phyloP scores from a whole-genome alignment of 2,888 invertebrate genomes.

The Lysandra coridon region DNA sequence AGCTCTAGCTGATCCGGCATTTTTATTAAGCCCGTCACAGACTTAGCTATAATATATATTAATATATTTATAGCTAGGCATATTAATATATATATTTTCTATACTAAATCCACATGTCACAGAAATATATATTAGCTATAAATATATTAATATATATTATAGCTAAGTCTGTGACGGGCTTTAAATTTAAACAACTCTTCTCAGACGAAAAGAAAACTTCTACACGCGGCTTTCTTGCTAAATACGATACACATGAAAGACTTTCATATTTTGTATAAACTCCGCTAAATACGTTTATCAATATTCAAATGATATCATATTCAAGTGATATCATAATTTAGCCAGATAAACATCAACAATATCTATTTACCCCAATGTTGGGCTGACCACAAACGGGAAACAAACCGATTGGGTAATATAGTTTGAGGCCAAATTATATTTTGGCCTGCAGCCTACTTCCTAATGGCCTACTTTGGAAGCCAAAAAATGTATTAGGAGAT shows the following conservation, averaged over 20 bases:
- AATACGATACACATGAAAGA: background rate
- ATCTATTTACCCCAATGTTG: slow-evolving; percentile 36
- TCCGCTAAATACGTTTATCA: background rate
- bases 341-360: slow-evolving; percentile 59
- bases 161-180: no score
- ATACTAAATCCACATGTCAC: no score
- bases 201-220: no score
- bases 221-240: background rate
- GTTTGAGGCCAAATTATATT: slow-evolving; percentile 26
- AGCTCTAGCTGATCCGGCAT: no score
- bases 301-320: background rate
- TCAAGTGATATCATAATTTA: slow-evolving; percentile 39
- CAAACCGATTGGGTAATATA: slow-evolving; percentile 14
- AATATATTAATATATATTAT: no score
- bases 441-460: slow-evolving; percentile 15
- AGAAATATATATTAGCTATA: no score
- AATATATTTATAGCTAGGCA: no score
- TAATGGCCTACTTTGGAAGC: slow-evolving; percentile 21
- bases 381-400: slow-evolving; percentile 10
- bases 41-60: no score
- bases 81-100: no score
- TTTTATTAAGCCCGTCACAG: no score
- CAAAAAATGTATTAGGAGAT: slow-evolving; percentile 21
- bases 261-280: background rate
- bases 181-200: no score